These are phyloP conservation scores for Drosophila tsacasi DNA, from an alignment of 1,140 invertebrate genomes.

Conservation along the genomic window DNA sequence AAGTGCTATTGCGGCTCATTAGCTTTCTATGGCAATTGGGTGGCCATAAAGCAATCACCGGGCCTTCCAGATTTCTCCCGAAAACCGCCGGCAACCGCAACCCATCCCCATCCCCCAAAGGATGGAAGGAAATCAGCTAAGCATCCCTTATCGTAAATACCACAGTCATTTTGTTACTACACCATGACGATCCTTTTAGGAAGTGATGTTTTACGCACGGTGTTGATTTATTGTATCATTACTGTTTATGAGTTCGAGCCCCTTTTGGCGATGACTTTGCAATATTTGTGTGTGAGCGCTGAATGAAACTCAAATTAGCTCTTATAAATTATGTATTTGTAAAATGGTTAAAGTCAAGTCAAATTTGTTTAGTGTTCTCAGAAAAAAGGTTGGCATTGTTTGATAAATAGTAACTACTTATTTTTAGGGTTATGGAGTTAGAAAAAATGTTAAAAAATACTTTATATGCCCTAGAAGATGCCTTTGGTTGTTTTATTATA, in stretches of 20 bases:
- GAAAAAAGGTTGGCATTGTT: background rate
- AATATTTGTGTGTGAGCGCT: constrained; percentile 30
- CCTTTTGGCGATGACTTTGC: constrained; percentile 46
- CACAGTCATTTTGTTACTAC: constrained; percentile 66
- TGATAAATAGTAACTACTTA: background rate
- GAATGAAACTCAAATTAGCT: constrained; percentile 33
- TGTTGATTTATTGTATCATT: constrained; percentile 76
- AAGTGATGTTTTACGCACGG: constrained; percentile 44
- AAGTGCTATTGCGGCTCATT: constrained; percentile 76
- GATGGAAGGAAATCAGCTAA: constrained; percentile 15
- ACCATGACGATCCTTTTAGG: constrained; percentile 68
- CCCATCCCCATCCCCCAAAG: constrained; percentile 12
- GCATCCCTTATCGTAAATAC: constrained; percentile 69
- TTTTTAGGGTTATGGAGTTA: background rate
- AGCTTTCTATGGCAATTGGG: constrained; percentile 69
- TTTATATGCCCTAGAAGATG: background rate
- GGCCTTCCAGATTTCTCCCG: constrained; percentile 17
- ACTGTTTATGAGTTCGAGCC: constrained; percentile 58
- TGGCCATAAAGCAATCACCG: constrained; percentile 40
- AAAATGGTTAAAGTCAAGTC: background rate
- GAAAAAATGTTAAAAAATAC: background rate
- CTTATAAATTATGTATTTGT: constrained; percentile 34
- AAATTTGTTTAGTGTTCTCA: constrained; percentile 1
- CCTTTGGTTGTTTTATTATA: background rate
- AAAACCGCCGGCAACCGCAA: constrained; percentile 15